Evolutionary conservation across 1,140 invertebrate species (phyloP).

Genomic region (Caligus rogercresseyi): DNA sequence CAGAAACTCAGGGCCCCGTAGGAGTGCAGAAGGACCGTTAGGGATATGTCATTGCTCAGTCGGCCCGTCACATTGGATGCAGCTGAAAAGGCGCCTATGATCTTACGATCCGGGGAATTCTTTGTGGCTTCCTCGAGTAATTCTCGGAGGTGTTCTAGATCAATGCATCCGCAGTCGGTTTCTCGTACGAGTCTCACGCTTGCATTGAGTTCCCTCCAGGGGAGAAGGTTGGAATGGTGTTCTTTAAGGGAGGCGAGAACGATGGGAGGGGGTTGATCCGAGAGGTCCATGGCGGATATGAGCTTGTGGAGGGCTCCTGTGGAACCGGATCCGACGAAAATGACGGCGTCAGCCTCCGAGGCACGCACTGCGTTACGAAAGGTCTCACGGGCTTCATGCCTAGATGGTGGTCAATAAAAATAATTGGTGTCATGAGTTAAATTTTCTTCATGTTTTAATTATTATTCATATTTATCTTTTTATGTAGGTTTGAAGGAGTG

Average conservation of each 20-base stretch:
- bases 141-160: slow-evolving; percentile 52
- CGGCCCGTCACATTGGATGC: slow-evolving; percentile 79
- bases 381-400: slow-evolving; percentile 61
- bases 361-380: slow-evolving; percentile 60
- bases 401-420: slow-evolving; percentile 45
- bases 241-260: slow-evolving; percentile 40
- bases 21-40: slow-evolving; percentile 59
- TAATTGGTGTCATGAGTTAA: background rate
- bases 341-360: slow-evolving; percentile 58
- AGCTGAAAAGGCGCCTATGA: slow-evolving; percentile 70
- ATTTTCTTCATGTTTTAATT: too few relatives aligned
- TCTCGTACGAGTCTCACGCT: slow-evolving; percentile 29
- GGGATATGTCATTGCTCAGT: slow-evolving; percentile 57
- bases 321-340: slow-evolving; percentile 54
- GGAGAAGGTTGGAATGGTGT: slow-evolving; percentile 60
- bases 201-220: slow-evolving; percentile 56
- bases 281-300: slow-evolving; percentile 41
- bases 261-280: background rate
- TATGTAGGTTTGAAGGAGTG: background rate
- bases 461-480: too few relatives aligned
- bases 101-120: slow-evolving; percentile 34
- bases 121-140: slow-evolving; percentile 38
- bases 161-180: slow-evolving; percentile 54
- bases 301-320: slow-evolving; percentile 49
- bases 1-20: slow-evolving; percentile 66